These are phyloP conservation scores for Opisthograptis luteolata DNA, from an alignment of 2,888 invertebrate species.

Conservation along the genomic window DNA sequence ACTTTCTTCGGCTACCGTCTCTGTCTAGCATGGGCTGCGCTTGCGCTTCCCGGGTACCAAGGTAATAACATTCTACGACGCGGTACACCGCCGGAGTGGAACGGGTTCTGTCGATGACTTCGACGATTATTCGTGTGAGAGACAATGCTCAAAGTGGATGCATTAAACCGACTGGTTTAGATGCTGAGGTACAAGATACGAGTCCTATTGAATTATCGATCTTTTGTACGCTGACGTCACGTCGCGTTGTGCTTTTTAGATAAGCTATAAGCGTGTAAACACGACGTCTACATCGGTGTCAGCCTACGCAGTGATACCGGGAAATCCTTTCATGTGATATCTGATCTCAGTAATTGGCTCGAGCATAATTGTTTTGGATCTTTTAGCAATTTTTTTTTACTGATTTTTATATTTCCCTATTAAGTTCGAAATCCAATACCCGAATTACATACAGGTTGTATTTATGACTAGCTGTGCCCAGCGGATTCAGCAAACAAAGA, in stretches of 20 bases:
- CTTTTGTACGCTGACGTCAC: conserved; percentile 34
- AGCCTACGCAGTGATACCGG: conserved; percentile 20
- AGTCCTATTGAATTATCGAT: conserved; percentile 34
- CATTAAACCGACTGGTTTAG: conserved; percentile 54
- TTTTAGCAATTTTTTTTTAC: too few relatives aligned
- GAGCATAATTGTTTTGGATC: neutral
- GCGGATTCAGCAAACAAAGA: too few relatives aligned
- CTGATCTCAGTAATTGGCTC: conserved; percentile 7
- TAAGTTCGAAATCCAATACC: too few relatives aligned
- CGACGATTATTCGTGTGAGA: conserved; percentile 77
- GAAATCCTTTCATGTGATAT: conserved; percentile 15
- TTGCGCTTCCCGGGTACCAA: conserved; percentile 76
- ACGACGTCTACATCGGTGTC: conserved; percentile 9
- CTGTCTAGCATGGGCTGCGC: conserved; percentile 70
- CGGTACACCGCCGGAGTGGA: conserved; percentile 80
- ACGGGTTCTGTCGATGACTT: conserved; percentile 82
- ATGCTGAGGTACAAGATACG: conserved; percentile 30
- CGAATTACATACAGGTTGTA: too few relatives aligned
- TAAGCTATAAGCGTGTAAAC: conserved; percentile 19
- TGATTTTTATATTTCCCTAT: too few relatives aligned
- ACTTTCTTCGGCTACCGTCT: conserved; percentile 65
- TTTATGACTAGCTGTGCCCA: too few relatives aligned
- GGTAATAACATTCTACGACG: conserved; percentile 82
- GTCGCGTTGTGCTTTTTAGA: conserved; percentile 22
- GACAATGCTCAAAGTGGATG: conserved; percentile 71